A percentile compares a stretch with the other conserved stretches of the same genome.
Evolutionary conservation across 2,888 invertebrate genomes (phyloP).

Genomic region (Digitonthophagus gazella): DNA sequence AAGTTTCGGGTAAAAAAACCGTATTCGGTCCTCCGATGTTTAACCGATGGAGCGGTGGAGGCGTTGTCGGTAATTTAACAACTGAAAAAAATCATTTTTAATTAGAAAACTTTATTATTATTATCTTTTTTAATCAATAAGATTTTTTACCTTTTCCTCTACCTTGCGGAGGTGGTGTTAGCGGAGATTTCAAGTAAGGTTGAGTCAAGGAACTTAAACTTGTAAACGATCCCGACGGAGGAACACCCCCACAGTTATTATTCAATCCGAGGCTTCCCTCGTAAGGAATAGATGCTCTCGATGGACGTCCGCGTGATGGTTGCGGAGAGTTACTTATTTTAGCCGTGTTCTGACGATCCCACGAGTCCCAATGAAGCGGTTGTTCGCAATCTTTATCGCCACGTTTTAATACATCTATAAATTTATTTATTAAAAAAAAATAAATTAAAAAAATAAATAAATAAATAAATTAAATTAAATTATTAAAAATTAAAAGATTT

Average conservation of each 20-base stretch:
- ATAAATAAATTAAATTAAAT: too few relatives aligned
- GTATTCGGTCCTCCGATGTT: conserved; percentile 45
- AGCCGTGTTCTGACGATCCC: conserved; percentile 65
- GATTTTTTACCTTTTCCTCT: conserved; percentile 51
- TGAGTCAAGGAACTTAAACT: conserved; percentile 53
- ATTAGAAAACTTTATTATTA: not conserved
- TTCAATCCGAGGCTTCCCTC: conserved; percentile 56
- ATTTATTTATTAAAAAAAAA: not conserved
- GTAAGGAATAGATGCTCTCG: conserved; percentile 60
- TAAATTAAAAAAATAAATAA: not conserved
- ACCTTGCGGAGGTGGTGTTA: conserved; percentile 46
- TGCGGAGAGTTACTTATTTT: conserved; percentile 54
- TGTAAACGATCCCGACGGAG: conserved; percentile 56
- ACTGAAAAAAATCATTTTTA: not conserved
- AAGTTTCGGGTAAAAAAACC: conserved; percentile 54
- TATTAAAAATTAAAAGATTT: conserved; percentile 34
- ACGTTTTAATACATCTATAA: conserved; percentile 59
- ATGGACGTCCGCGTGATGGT: conserved; percentile 50
- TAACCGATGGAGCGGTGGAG: conserved; percentile 73
- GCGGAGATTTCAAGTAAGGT: conserved; percentile 42
- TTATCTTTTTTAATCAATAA: not conserved
- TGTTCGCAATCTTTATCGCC: conserved; percentile 60
- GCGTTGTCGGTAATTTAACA: conserved; percentile 76
- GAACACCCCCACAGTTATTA: conserved; percentile 52
- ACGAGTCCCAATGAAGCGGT: conserved; percentile 91